These are phyloP conservation scores for Oscheius sp. DNA, from an alignment of 2,888 invertebrate genomes.

Conservation along the genomic window DNA sequence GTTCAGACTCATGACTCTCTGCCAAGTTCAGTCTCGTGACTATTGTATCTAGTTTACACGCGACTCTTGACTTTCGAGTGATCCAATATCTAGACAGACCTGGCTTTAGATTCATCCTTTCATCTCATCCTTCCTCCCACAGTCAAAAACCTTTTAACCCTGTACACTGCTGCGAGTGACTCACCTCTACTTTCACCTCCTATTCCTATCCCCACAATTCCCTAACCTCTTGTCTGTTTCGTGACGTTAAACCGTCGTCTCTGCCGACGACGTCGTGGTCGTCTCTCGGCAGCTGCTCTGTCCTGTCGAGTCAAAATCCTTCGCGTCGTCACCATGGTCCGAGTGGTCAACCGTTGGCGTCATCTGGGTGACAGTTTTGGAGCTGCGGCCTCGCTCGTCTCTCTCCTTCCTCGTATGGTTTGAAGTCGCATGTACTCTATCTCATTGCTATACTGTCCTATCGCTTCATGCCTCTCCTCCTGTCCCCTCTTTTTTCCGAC, in stretches of 20 bases:
- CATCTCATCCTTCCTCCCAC: neutral
- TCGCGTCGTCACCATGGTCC: constrained; percentile 71
- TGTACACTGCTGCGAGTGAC: neutral
- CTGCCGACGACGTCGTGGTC: constrained; percentile 50
- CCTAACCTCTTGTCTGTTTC: constrained; percentile 9
- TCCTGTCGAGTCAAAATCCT: constrained; percentile 67
- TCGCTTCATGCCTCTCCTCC: constrained; percentile 10
- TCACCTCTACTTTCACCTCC: constrained; percentile 20
- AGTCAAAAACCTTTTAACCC: neutral
- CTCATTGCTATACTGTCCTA: constrained; percentile 1
- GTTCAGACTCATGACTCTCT: too few relatives aligned
- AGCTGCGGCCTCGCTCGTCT: constrained; percentile 44
- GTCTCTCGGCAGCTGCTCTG: constrained; percentile 58
- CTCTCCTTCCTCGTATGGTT: constrained; percentile 32
- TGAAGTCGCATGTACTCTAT: neutral
- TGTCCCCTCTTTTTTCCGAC: constrained; percentile 4
- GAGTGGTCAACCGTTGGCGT: constrained; percentile 68
- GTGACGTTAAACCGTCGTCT: neutral
- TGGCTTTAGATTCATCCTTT: neutral
- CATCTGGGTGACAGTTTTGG: constrained; percentile 55
- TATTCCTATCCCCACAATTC: neutral
- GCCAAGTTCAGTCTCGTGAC: too few relatives aligned
- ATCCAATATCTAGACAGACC: neutral
- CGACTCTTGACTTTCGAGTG: too few relatives aligned
- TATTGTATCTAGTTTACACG: too few relatives aligned